Evolutionary conservation across 2,888 invertebrate genomes (phyloP), one percentile per base, ranked within the genome.

Genomic region (Epirrhoe alternata): DNA sequence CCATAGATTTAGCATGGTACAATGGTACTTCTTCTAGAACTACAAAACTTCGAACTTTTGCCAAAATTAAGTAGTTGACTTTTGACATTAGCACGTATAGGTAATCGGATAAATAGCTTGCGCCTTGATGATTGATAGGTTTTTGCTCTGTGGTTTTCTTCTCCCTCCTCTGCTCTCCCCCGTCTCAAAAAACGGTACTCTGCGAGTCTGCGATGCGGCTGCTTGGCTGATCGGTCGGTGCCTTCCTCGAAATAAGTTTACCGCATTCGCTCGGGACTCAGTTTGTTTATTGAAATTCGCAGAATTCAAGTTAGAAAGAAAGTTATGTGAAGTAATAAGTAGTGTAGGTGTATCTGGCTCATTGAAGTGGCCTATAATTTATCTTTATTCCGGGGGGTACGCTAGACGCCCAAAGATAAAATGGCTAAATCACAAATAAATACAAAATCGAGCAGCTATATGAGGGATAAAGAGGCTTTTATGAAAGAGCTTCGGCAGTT

Each of bases 401-500:
- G 59, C 68, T 64, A 61, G 62, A 63, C 49, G 60, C 64, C 67
- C 38, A 61, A 60, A 31, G 12, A 7, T 54, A 66, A 87, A 88
- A 93, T 94, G 93, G 88, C 93, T 69, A 94, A 94, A 88, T 82
- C 83, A 70, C 92, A 92, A 86, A 87, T 93, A 86, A 93, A 92
- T 83, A 90, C 87, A 1, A 92, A 90, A 78, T 93, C 96, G 77
- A 95, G 95, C 88, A 95, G 95, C 82, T 97, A 97, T 94, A 92
- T 95, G 83, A 95, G 95, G 86, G 97, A 97, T 92, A 96, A 95
- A 83, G 96, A 96, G 80, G 94, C 94, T 76, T 98, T 98, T 94
- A 90, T 97, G 74, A 95, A 96, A 87, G 98, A 98, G 84, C 94
- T 99, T 79, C 96, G 96, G 82, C 97, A 97, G 86, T 98, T 98